Evolutionary conservation across 2,797 vertebrate species (phyloP), one percentile per base, ranked within the genome.

Genomic region (Trematomus bernacchii): DNA sequence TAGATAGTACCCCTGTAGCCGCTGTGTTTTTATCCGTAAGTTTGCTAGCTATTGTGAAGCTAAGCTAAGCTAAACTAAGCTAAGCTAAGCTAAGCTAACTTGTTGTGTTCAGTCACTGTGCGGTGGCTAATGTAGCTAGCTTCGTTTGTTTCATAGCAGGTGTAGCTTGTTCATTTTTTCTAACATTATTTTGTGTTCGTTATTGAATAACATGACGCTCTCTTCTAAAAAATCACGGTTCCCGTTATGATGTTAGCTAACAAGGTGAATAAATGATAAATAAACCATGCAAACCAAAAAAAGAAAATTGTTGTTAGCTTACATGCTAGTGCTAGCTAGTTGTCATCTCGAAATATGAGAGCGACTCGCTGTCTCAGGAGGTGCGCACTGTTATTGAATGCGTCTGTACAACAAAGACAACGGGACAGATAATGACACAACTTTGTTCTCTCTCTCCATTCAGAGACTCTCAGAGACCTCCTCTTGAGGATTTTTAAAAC

Each of bases 1-100:
- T 7, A n/a, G 8, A 43, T 66, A 67, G 40, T 33, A 33, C 3
- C 16, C 0, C 18, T n/a, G 1, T 15, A 44, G 5, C 30, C n/a
- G 55, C 47, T 9, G 37, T 21, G 30, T 23, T 3, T 58, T 53
- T 70, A 18, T 83, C 14, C 51, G 44, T 23, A 18, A 60, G 42
- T 61, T 64, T 62, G 55, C 67, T 42, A 16, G 75, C 69, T 70
- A 57, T 16, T 10, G 55, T 27, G 59, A 16, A n/a, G n/a, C n/a
- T n/a, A n/a, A n/a, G n/a, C n/a, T n/a, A n/a, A 47, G 27, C n/a
- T n/a, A n/a, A n/a, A n/a, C n/a, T n/a, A n/a, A 47, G 27, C 27
- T 27, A 27, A 37, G 47, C 54, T 64, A 73, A 48, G 90, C 84
- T 89, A 89, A 81, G 89, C 91, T 91, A 89, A 79, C 78, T 70